A percentile compares a stretch with the other conserved stretches of the same genome.
These are phyloP conservation scores for Cryptocephalus moraei DNA, from an alignment of 2,888 invertebrate genomes.

Conservation along the genomic window DNA sequence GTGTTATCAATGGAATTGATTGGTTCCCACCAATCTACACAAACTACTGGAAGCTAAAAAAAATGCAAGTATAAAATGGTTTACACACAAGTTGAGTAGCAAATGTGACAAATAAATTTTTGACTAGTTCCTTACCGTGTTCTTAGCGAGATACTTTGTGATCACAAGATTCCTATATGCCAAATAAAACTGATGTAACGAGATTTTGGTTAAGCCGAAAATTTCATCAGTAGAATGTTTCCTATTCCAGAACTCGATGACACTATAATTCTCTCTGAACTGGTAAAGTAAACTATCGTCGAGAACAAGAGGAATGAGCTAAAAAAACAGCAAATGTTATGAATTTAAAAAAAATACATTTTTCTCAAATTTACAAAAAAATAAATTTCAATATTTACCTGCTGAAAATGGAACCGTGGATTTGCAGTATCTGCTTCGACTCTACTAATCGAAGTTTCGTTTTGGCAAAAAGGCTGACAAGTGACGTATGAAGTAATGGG, in stretches of 20 bases:
- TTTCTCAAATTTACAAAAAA: too few relatives aligned
- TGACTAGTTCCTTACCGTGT: constrained; percentile 36
- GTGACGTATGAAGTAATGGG: constrained; percentile 36
- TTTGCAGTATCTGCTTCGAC: constrained; percentile 31
- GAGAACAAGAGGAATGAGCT: constrained; percentile 47
- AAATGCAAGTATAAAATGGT: constrained; percentile 9
- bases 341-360: too few relatives aligned
- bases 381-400: constrained; percentile 27
- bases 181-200: constrained; percentile 50
- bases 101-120: background rate
- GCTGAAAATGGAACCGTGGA: constrained; percentile 42
- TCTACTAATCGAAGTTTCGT: constrained; percentile 37
- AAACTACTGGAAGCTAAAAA: constrained; percentile 46
- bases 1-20: constrained; percentile 39
- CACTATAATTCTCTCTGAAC: constrained; percentile 45
- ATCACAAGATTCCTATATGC: constrained; percentile 48
- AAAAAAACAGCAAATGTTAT: constrained; percentile 12
- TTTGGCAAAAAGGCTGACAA: constrained; percentile 42
- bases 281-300: constrained; percentile 44
- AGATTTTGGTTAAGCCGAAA: constrained; percentile 44
- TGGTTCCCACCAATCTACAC: constrained; percentile 49
- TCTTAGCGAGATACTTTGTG: constrained; percentile 42
- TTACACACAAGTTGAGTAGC: background rate
- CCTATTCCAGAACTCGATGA: constrained; percentile 45
- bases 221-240: constrained; percentile 31